phyloP scores from a whole-genome alignment of 2,888 invertebrate genomes.

The Philhelius pedissequus region DNA sequence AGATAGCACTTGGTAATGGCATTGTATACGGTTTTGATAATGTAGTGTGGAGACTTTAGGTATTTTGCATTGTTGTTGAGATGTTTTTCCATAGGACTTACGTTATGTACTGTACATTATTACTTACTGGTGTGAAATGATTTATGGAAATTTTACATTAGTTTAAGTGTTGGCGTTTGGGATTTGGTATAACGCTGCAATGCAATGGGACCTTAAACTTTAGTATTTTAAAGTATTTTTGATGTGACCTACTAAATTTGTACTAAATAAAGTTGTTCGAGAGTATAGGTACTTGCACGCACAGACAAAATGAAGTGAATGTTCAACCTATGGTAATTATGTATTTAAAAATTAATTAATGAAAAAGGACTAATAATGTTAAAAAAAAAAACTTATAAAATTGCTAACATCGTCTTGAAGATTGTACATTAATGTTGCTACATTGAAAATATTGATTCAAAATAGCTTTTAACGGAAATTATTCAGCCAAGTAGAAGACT shows the following conservation, averaged over 20 bases:
- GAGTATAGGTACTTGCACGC: too few species aligned
- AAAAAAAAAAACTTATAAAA: too few species aligned
- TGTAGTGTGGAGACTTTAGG: constrained; percentile 11
- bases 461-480: too few species aligned
- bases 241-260: background rate
- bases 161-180: background rate
- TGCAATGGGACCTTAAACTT: background rate
- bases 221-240: background rate
- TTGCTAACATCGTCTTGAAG: too few species aligned
- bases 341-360: too few species aligned
- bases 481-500: too few species aligned
- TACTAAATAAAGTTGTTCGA: too few species aligned
- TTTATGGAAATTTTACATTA: constrained; percentile 16
- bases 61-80: constrained; percentile 36
- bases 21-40: background rate
- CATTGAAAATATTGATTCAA: too few species aligned
- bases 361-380: too few species aligned
- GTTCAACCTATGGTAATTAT: too few species aligned
- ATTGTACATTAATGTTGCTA: too few species aligned
- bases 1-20: constrained; percentile 33
- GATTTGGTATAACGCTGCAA: background rate
- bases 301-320: too few species aligned
- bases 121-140: background rate
- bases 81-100: background rate
- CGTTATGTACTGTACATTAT: background rate